phyloP scores from a whole-genome alignment of 2,888 invertebrate species.

The Tortricodes alternella region DNA sequence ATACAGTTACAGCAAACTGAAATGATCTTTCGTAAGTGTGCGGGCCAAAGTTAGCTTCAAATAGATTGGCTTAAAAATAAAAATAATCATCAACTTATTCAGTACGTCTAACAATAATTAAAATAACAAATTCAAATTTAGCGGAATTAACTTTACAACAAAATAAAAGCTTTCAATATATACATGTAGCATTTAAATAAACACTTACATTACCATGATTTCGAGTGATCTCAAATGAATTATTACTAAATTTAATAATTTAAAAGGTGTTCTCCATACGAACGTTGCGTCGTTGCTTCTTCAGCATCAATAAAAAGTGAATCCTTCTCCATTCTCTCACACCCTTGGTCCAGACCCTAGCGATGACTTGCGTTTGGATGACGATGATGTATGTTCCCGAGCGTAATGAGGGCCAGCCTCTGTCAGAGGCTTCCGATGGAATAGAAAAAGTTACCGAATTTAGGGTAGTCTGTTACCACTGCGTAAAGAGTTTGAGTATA shows the following conservation, averaged over 20 bases:
- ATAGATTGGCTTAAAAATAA: too few relatives aligned
- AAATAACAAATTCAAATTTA: too few relatives aligned
- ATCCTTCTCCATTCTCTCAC: constrained; percentile 1
- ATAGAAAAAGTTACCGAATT: constrained; percentile 27
- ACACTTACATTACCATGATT: too few relatives aligned
- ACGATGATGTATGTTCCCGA: constrained; percentile 68
- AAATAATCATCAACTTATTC: too few relatives aligned
- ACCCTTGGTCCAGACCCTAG: constrained; percentile 31
- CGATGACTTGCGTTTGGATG: constrained; percentile 63
- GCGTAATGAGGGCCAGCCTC: constrained; percentile 54
- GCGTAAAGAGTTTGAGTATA: background rate
- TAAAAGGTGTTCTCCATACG: too few relatives aligned
- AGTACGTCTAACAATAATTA: too few relatives aligned
- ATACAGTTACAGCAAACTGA: too few relatives aligned
- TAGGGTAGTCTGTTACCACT: background rate
- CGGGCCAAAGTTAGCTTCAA: too few relatives aligned
- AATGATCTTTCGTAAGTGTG: too few relatives aligned
- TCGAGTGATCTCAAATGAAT: too few relatives aligned
- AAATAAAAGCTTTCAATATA: background rate
- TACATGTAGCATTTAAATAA: too few relatives aligned
- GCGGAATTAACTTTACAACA: too few relatives aligned
- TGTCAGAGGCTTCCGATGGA: constrained; percentile 15
- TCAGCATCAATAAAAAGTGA: background rate
- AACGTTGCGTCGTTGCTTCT: background rate
- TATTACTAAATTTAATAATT: background rate